phyloP scores from a whole-genome alignment of 1,140 invertebrate species.

The Drosophila cardini region DNA sequence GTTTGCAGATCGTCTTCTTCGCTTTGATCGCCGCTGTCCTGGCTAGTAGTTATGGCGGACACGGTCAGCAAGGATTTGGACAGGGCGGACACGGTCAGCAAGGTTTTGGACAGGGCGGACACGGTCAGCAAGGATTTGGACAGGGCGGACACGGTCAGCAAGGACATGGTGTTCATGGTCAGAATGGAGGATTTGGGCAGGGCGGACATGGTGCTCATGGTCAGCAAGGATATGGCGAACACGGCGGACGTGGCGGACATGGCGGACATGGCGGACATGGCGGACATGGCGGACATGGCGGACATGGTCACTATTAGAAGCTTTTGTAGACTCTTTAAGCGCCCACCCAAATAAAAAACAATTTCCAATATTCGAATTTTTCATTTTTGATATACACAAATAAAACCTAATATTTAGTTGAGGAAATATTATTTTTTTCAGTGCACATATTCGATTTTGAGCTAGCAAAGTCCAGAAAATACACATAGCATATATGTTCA shows the following conservation, averaged over 20 bases:
- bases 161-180: slow-evolving; percentile 28
- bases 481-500: neutral
- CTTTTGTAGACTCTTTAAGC: neutral
- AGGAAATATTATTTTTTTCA: too few species aligned
- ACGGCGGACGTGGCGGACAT: slow-evolving; percentile 17
- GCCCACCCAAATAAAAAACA: neutral
- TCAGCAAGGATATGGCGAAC: slow-evolving; percentile 16
- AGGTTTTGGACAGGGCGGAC: slow-evolving; percentile 37
- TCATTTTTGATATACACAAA: neutral
- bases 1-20: slow-evolving; percentile 53
- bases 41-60: slow-evolving; percentile 22
- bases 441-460: too few species aligned
- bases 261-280: slow-evolving; percentile 21
- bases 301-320: slow-evolving; percentile 3
- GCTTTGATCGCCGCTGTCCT: slow-evolving; percentile 52
- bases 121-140: slow-evolving; percentile 36
- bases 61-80: slow-evolving; percentile 27
- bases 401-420: too few species aligned
- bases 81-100: slow-evolving; percentile 47
- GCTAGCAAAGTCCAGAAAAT: too few species aligned
- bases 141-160: slow-evolving; percentile 37
- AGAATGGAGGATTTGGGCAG: too few species aligned
- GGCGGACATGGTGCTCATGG: slow-evolving; percentile 23
- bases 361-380: neutral
- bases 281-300: slow-evolving; percentile 12